These are phyloP conservation scores for Gymnodraco acuticeps DNA, from an alignment of 2,797 vertebrate genomes.

Conservation along the genomic window DNA sequence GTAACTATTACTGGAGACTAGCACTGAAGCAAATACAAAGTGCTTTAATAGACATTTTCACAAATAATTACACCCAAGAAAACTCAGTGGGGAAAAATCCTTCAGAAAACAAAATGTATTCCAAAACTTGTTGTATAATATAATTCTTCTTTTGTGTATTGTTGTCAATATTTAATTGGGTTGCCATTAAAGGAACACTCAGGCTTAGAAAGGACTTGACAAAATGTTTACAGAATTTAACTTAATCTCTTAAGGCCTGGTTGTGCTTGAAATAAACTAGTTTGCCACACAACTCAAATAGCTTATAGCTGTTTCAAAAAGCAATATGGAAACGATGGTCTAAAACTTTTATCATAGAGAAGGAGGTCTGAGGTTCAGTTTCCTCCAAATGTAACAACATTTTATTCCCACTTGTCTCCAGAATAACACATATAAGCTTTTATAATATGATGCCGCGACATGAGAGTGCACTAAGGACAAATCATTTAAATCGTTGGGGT, in stretches of 20 bases:
- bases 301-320: not conserved
- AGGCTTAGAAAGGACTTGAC: not conserved
- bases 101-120: not conserved
- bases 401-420: no score
- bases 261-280: not conserved
- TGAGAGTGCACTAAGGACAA: no score
- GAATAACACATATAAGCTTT: no score
- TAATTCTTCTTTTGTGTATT: not conserved
- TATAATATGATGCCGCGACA: no score
- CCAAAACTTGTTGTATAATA: not conserved
- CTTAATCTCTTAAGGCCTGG: not conserved
- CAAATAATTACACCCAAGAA: not conserved
- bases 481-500: no score
- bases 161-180: not conserved
- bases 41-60: not conserved
- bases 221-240: not conserved
- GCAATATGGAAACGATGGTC: not conserved
- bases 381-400: no score
- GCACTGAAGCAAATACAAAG: not conserved
- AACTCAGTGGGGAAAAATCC: constrained; percentile 2
- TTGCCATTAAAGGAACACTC: not conserved
- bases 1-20: not conserved
- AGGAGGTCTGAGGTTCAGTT: no score
- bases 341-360: not conserved
- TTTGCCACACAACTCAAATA: not conserved